Base-by-base conservation (phyloP, 2,888 invertebrate species). In the Glaucopsyche alexis region DNA sequence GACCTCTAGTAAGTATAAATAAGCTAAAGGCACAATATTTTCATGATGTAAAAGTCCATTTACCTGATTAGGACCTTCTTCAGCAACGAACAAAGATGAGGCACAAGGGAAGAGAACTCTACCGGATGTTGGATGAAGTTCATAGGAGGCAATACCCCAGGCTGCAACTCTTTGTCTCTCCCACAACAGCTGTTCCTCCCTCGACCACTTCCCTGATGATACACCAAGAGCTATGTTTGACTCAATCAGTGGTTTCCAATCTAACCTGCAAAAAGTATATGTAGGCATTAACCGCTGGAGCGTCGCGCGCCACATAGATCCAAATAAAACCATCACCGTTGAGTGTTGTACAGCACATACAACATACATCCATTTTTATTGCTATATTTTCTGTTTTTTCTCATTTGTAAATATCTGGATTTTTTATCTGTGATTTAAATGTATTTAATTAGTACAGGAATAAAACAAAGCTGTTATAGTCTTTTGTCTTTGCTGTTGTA, bases 81-180 rank as follows among this genome's bases (percentile, higher is more conserved):
- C 90, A 1, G 98, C 98, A 73, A 97, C 96, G 87, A 97, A 99
- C 76, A 99, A 93, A 75, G 96, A 96, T 73, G 97, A 97, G 0
- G 97, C 96, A 75, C 98, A 97, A 14, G 98, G 97, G 88, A 99
- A 99, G 74, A 99, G 95, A 79, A 99, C 95, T 81, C 96, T 95
- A 42, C 98, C 98, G 40, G 96, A 95, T 8, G 94, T 94, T 49
- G 95, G 94, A 81, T 98, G 97, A 72, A 98, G 93, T 86, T 98
- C 98, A 83, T 98, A 99, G 0, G 97, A 97, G 0, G 98, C 98
- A 74, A 99, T 98, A 38, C 99, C 98, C 96, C 97, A 98, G 0
- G 97, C 97, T 0, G 98, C 96, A 64, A 98, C 94, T 73, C 99
- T 94, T 89, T 98, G 98, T 42, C 99, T 91, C 86, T 99, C 99